Evolutionary conservation across 2,113 vertebrate species (phyloP).

Genomic region (Orthochromis malagaraziensis): DNA sequence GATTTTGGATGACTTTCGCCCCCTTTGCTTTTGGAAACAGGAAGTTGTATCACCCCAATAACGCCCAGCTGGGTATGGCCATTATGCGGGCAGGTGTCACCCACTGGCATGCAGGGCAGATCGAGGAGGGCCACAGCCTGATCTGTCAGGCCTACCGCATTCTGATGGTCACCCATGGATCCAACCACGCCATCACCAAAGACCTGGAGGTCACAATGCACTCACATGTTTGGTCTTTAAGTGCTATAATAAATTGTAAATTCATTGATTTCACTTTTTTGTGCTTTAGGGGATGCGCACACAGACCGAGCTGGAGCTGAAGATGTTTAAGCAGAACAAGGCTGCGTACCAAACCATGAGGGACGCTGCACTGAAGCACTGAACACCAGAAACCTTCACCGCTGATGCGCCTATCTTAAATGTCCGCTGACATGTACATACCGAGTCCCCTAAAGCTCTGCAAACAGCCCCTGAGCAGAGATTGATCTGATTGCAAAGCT

Average conservation of each 20-base stretch:
- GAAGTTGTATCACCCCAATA: conserved; percentile 89
- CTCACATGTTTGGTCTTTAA: not conserved
- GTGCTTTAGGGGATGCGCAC: conserved; percentile 78
- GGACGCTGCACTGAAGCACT: conserved; percentile 78
- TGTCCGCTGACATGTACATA: not conserved
- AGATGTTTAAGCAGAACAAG: conserved; percentile 84
- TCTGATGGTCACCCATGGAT: conserved; percentile 88
- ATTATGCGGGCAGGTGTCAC: conserved; percentile 88
- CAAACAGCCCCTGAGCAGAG: not conserved
- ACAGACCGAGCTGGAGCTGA: conserved; percentile 91
- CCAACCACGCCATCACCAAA: conserved; percentile 87
- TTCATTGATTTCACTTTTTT: not conserved
- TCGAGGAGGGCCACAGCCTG: conserved; percentile 83
- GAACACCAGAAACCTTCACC: conserved; percentile 7
- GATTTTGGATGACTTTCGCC: not conserved
- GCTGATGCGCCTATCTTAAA: not conserved
- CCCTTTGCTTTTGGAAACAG: conserved; percentile 52
- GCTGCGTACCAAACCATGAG: conserved; percentile 80
- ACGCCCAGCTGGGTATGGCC: conserved; percentile 87
- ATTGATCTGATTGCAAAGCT: not conserved
- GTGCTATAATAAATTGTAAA: not conserved
- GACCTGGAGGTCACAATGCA: conserved; percentile 81
- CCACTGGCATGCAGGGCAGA: conserved; percentile 90
- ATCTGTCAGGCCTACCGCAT: conserved; percentile 90
- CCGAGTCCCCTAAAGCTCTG: not conserved